Evolutionary conservation across 1,140 invertebrate species (phyloP).

Genomic region (Drosophila ananassae): DNA sequence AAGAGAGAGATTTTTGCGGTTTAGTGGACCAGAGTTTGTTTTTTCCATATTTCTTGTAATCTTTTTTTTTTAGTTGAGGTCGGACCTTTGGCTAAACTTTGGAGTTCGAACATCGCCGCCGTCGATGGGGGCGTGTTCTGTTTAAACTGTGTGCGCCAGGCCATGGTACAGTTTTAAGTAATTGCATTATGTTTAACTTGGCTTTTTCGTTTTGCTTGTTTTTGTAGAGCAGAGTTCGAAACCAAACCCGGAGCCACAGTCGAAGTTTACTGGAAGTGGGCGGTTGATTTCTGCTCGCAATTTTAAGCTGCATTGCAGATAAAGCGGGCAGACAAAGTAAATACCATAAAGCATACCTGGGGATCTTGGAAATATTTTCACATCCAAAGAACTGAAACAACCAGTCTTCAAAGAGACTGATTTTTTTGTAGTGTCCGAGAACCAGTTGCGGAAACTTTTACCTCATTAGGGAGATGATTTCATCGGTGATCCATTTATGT

Average conservation of each 20-base stretch:
- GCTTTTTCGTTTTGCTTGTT: constrained; percentile 35
- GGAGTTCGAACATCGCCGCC: constrained; percentile 45
- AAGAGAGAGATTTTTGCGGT: constrained; percentile 74
- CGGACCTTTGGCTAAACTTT: constrained; percentile 63
- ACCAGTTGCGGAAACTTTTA: constrained; percentile 1
- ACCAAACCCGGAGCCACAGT: not conserved
- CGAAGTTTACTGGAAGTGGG: constrained; percentile 66
- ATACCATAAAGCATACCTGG: constrained; percentile 36
- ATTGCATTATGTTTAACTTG: constrained; percentile 79
- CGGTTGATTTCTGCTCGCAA: constrained; percentile 33
- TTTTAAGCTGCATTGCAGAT: constrained; percentile 39
- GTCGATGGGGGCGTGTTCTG: constrained; percentile 72
- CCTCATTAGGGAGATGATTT: constrained; percentile 36
- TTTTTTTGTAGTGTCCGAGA: not conserved
- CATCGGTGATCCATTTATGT: constrained; percentile 43
- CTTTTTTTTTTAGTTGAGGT: constrained; percentile 16
- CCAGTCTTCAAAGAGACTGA: not conserved
- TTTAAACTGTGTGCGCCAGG: constrained; percentile 68
- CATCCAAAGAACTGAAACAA: not conserved
- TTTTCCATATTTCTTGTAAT: not conserved
- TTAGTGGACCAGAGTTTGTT: constrained; percentile 21
- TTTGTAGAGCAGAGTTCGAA: constrained; percentile 63
- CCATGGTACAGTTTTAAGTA: constrained; percentile 81
- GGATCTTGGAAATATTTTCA: not conserved
- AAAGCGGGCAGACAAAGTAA: constrained; percentile 49